Evolutionary conservation across 2,888 invertebrate genomes (phyloP).

Genomic region (Dicyrtoma fusca): DNA sequence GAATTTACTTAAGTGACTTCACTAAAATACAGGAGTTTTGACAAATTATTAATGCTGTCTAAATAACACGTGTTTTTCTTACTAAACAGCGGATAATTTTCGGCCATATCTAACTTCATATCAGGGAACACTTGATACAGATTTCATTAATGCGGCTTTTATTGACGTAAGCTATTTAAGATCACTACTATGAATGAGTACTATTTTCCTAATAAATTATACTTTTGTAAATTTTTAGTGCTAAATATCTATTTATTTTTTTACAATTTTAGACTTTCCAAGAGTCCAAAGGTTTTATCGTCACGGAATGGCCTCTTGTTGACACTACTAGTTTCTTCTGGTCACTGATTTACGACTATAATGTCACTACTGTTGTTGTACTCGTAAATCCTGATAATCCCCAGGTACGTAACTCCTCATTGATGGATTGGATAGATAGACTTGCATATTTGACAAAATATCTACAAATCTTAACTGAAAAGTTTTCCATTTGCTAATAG

Average conservation of each 20-base stretch:
- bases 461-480: not conserved
- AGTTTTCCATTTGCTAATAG: slow-evolving; percentile 59
- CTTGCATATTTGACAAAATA: too few relatives aligned
- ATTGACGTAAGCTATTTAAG: slow-evolving; percentile 70
- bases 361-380: slow-evolving; percentile 94
- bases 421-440: too few relatives aligned
- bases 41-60: too few relatives aligned
- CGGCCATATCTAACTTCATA: slow-evolving; percentile 71
- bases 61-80: slow-evolving; percentile 2
- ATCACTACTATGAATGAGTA: too few relatives aligned
- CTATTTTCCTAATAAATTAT: not conserved
- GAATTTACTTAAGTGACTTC: too few relatives aligned
- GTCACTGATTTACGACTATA: slow-evolving; percentile 94
- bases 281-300: slow-evolving; percentile 90
- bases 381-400: slow-evolving; percentile 72
- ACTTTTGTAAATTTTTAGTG: not conserved
- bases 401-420: too few relatives aligned
- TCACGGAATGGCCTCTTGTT: slow-evolving; percentile 97
- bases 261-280: slow-evolving; percentile 79
- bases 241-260: not conserved
- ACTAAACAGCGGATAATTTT: slow-evolving; percentile 80
- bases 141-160: slow-evolving; percentile 98
- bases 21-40: too few relatives aligned
- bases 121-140: slow-evolving; percentile 96
- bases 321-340: slow-evolving; percentile 94